phyloP scores from a whole-genome alignment of 2,888 invertebrate species.

The Trichopoda pennipes region DNA sequence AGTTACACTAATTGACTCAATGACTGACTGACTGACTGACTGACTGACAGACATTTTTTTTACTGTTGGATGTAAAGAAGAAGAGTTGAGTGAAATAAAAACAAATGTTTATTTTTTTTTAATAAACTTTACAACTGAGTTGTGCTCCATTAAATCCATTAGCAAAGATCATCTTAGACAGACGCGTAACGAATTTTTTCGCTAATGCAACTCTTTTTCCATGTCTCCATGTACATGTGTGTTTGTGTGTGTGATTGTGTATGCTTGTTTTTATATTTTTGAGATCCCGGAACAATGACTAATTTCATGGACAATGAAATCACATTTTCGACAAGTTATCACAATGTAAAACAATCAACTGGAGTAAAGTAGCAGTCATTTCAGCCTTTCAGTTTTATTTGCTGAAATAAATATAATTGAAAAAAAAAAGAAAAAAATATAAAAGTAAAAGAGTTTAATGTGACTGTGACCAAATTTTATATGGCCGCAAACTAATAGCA shows the following conservation, averaged over 20 bases:
- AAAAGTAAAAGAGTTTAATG: neutral
- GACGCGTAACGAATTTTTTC: slow-evolving; percentile 31
- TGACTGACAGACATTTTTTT: slow-evolving; percentile 39
- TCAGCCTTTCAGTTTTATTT: no score
- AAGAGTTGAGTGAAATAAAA: slow-evolving; percentile 5
- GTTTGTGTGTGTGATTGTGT: slow-evolving; percentile 1
- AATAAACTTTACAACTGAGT: slow-evolving; percentile 54
- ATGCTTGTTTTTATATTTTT: slow-evolving; percentile 13
- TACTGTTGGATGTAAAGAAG: slow-evolving; percentile 17
- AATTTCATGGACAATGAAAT: slow-evolving; percentile 67
- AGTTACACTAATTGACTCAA: no score
- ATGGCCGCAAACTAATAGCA: no score
- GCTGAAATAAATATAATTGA: neutral
- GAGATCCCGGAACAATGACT: slow-evolving; percentile 61
- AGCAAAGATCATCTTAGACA: slow-evolving; percentile 39
- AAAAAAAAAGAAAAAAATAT: neutral
- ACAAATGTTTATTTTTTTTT: slow-evolving; percentile 31
- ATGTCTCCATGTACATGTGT: neutral
- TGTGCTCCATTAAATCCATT: slow-evolving; percentile 41
- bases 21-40: slow-evolving; percentile 8
- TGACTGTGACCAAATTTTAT: no score
- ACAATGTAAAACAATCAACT: slow-evolving; percentile 49
- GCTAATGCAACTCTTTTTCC: slow-evolving; percentile 12
- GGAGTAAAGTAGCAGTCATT: slow-evolving; percentile 38
- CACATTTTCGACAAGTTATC: slow-evolving; percentile 65